phyloP scores from a whole-genome alignment of 2,797 vertebrate species.

The Tauraco hartlaubi region DNA sequence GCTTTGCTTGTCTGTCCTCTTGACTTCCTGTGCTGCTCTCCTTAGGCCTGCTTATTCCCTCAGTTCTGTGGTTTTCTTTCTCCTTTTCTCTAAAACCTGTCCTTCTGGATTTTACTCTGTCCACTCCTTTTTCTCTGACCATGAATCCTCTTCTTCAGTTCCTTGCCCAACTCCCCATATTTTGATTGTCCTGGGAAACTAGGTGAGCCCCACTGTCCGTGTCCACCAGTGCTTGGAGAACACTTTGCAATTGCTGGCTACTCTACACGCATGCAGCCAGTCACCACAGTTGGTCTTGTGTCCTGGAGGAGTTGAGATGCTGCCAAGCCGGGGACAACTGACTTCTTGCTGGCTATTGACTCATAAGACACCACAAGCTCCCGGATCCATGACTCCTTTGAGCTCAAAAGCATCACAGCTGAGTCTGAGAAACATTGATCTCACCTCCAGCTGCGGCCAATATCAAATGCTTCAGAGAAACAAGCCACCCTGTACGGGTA shows the following conservation, averaged over 20 bases:
- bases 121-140: not conserved
- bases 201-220: not conserved
- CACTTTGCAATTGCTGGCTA: not conserved
- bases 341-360: not conserved
- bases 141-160: fast-evolving
- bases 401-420: not conserved
- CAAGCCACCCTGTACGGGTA: not conserved
- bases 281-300: not conserved
- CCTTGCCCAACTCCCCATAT: not conserved
- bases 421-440: slow-evolving; percentile 21
- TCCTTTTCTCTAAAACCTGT: not conserved
- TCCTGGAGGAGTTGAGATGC: not conserved
- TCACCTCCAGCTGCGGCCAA: slow-evolving; percentile 17
- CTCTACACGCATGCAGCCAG: not conserved
- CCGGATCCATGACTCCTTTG: not conserved
- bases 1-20: not conserved
- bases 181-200: not conserved
- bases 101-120: not conserved
- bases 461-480: not conserved
- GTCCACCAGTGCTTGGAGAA: not conserved
- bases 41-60: not conserved
- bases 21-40: not conserved
- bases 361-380: not conserved
- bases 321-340: not conserved
- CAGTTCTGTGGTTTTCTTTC: not conserved